Percentiles rank a stretch among this genome's conserved stretches.
phyloP scores from a whole-genome alignment of 1,140 invertebrate species.

The Lethocerus indicus region DNA sequence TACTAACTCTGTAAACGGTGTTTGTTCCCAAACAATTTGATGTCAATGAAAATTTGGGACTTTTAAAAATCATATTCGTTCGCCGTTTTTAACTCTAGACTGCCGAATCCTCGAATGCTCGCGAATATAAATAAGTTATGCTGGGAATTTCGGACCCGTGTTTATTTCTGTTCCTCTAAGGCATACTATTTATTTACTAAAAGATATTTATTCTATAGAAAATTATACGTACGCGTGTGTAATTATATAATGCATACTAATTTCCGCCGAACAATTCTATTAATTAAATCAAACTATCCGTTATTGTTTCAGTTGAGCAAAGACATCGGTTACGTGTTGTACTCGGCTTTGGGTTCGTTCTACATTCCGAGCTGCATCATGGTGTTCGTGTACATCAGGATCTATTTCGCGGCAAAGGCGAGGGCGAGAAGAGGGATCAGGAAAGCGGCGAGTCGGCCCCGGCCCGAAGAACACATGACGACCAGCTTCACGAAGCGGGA shows the following conservation, averaged over 20 bases:
- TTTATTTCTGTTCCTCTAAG: too few relatives aligned
- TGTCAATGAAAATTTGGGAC: too few relatives aligned
- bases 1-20: too few relatives aligned
- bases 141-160: too few relatives aligned
- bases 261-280: too few relatives aligned
- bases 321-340: constrained; percentile 93
- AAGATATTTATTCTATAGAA: not conserved
- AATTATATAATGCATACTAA: not conserved
- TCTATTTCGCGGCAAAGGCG: constrained; percentile 92
- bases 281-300: too few relatives aligned
- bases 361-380: constrained; percentile 97
- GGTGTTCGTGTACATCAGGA: constrained; percentile 97
- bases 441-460: constrained; percentile 46
- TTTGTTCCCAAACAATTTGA: too few relatives aligned
- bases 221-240: not conserved
- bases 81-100: too few relatives aligned
- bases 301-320: constrained; percentile 64
- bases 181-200: too few relatives aligned
- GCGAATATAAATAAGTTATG: too few relatives aligned
- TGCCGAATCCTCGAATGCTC: too few relatives aligned
- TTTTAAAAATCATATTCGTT: too few relatives aligned
- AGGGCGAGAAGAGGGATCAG: constrained; percentile 67
- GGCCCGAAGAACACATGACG: constrained; percentile 16
- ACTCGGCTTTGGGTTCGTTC: constrained; percentile 94
- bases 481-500: constrained; percentile 15